Base-by-base conservation (phyloP, 2,888 invertebrate genomes). In the Meteorus cinctellus region DNA sequence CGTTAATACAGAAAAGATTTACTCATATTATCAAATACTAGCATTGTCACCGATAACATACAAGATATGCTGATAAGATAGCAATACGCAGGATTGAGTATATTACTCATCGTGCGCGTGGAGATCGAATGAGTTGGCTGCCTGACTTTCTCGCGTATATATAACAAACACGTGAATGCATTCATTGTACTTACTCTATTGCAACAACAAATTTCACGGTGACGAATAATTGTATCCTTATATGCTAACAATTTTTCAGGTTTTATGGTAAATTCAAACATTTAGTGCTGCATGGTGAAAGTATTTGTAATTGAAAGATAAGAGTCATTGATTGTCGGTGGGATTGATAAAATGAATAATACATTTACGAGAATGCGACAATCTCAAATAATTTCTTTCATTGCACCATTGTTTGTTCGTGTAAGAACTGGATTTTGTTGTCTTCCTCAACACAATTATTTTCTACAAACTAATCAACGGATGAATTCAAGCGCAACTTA, bases 21-120 rank as follows among this genome's bases (percentile, higher is more conserved):
- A 36, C n/a, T 27, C 24, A 12, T 41, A 24, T 12, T 71, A 71
- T 71, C 62, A 41, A 60, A 59, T 71, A 24, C 16, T 19, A 6
- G 41, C 19, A 19, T 55, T 55, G 41, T 71, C 41, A 0, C 19
- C 36, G 71, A 71, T 71, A 71, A 71, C 60, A 19, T 59, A 8
- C 19, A 8, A 55, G 59, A 60, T 41, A 71, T 12, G 24, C 59
- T 60, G 71, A 71, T 71, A 71, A 71, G 71, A 71, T 71, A 62
- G 59, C 36, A 29, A 34, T 62, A n/a, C 14, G 2, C 14, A 27
- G 27, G 62, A 62, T 36, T 41, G 12, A 62, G 24, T n/a, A 41
- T 60, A 24, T 71, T 71, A 71, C 71, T 71, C 71, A 71, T 71
- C 71, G 55, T 55, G 55, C 55, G 41, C 34, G 41, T 65, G 3